phyloP scores from a whole-genome alignment of 2,797 vertebrate genomes.

The Alcedo atthis region DNA sequence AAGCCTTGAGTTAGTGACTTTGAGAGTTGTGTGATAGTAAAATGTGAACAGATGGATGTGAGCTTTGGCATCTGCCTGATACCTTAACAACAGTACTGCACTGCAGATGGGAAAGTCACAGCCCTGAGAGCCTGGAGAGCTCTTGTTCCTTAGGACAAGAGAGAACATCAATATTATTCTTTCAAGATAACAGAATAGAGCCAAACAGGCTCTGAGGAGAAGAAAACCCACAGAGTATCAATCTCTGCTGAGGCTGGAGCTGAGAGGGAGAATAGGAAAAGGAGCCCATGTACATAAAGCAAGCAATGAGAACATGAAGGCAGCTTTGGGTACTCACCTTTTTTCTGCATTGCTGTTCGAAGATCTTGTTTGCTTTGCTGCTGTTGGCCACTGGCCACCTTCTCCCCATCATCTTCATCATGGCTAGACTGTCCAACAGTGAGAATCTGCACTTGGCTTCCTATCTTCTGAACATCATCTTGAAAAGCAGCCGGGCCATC shows the following conservation, averaged over 20 bases:
- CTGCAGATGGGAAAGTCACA: neutral
- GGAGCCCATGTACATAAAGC: neutral
- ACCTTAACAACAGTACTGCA: neutral
- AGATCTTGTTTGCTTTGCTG: constrained; percentile 94
- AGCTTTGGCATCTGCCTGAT: constrained; percentile 3
- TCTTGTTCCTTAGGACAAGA: neutral
- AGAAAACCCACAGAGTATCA: neutral
- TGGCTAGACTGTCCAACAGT: constrained; percentile 85
- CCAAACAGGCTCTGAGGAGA: neutral
- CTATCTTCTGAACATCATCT: constrained; percentile 85
- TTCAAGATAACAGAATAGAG: neutral
- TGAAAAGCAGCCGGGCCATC: constrained; percentile 89
- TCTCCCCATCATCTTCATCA: constrained; percentile 86
- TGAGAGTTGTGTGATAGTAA: neutral
- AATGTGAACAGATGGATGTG: neutral
- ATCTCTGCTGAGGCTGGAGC: neutral
- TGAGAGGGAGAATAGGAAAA: neutral
- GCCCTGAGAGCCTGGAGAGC: neutral
- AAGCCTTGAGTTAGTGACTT: neutral
- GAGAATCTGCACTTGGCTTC: constrained; percentile 90
- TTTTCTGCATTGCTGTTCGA: constrained; percentile 93
- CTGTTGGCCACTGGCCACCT: constrained; percentile 81
- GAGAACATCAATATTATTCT: neutral
- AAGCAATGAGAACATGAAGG: neutral
- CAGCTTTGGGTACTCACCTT: constrained; percentile 83